Evolutionary conservation across 2,888 invertebrate genomes (phyloP).

Genomic region (Blomia tropicalis): DNA sequence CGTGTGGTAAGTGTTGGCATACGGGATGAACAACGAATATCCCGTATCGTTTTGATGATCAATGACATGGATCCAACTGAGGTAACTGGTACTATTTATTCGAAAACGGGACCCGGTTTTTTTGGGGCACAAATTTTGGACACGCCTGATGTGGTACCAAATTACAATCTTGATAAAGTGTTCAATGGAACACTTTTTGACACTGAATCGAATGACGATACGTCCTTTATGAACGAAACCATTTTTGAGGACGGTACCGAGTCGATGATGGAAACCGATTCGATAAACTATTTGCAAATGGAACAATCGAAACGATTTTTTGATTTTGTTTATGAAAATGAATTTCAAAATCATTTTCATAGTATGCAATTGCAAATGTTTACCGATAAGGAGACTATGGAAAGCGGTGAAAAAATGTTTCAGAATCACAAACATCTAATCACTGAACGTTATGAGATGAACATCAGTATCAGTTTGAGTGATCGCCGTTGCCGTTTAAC

Average conservation of each 20-base stretch:
- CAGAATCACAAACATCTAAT: not conserved
- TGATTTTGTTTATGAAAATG: constrained; percentile 5
- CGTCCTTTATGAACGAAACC: not conserved
- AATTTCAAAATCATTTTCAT: not conserved
- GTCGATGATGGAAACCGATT: not conserved
- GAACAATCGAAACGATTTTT: constrained; percentile 5
- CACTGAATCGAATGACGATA: not conserved
- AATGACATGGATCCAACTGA: too few species aligned
- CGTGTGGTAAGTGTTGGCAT: not conserved
- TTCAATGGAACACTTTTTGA: not conserved
- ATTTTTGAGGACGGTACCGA: not conserved
- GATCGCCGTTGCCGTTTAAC: not conserved
- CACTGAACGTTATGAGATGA: not conserved
- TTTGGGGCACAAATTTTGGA: too few species aligned
- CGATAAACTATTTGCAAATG: too few species aligned
- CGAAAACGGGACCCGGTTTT: too few species aligned
- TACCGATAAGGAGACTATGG: not conserved
- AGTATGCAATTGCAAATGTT: not conserved
- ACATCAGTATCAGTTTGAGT: not conserved
- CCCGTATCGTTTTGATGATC: not conserved
- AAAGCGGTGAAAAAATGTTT: not conserved
- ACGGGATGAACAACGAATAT: not conserved
- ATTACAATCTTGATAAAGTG: not conserved
- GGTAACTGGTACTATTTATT: too few species aligned
- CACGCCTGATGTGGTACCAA: too few species aligned